Evolutionary conservation across 2,797 vertebrate genomes (phyloP).

Genomic region (Vespertilio murinus): DNA sequence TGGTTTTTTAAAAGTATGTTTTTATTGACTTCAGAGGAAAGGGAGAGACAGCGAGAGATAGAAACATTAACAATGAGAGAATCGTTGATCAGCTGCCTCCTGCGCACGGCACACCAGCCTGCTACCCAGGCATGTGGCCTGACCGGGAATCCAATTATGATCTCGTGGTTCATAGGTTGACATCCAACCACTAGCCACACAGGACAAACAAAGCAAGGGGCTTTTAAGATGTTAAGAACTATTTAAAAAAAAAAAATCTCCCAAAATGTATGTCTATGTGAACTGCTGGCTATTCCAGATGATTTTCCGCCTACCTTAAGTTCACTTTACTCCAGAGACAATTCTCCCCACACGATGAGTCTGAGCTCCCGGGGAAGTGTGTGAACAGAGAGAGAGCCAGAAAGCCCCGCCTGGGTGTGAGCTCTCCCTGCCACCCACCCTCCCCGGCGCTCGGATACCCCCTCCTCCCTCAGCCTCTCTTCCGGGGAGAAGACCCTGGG

Average conservation of each 20-base stretch:
- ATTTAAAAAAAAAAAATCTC: slow-evolving; percentile 27
- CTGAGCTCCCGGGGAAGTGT: not conserved
- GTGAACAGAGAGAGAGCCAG: not conserved
- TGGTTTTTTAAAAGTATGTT: not conserved
- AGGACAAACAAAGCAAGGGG: no score
- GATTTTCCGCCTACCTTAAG: not conserved
- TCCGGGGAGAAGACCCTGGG: not conserved
- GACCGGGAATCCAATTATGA: no score
- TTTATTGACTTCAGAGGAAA: no score
- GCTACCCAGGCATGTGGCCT: no score
- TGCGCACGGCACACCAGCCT: no score
- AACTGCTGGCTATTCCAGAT: not conserved
- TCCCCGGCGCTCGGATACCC: not conserved
- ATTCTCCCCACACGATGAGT: not conserved
- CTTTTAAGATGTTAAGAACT: slow-evolving; percentile 31
- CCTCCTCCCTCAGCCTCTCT: not conserved
- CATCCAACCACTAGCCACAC: no score
- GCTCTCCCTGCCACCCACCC: not conserved
- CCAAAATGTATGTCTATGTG: not conserved
- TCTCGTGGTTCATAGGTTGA: no score
- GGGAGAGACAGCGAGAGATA: no score
- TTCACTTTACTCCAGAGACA: not conserved
- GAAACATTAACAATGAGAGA: no score
- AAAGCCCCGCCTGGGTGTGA: not conserved
- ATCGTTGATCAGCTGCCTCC: no score